Evolutionary conservation across 2,113 vertebrate species (phyloP), one percentile per base, ranked within the genome.

Genomic region (Odontophorus gujanensis): DNA sequence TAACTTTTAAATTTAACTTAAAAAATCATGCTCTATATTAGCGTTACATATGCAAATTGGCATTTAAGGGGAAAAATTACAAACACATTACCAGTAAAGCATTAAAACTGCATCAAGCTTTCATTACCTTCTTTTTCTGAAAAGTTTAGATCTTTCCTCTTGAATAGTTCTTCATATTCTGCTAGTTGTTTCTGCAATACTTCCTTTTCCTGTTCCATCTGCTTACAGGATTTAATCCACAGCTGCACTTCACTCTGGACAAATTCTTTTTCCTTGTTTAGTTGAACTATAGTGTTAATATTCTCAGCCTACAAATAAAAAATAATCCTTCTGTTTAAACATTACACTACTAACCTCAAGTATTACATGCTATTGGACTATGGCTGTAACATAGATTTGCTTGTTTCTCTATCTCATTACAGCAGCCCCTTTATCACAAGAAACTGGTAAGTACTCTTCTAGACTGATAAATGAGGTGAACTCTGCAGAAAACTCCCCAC

Each of bases 171-270:
- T 6, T 97, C 93, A 57, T 75, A n/a, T 65, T 95, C 96, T 65
- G 42, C 63, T 7, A 97, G 90, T 55, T 98, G 93, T 81, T 96
- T 97, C 69, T 98, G 81, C 80, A 99, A 65, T 10, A 58, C 30
- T 83, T 98, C 95, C 66, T 98, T 99, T 94, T 99, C 99, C 85
- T 97, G 95, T 95, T 99, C 98, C 96, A 99, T 95, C 87, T 98
- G 97, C 92, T 98, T 98, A 96, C 97, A 99, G 21, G 97, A 98
- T 90, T 98, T 98, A 96, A 99, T 98, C 98, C 98, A 98, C 26
- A 98, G 96, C 69, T 95, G 97, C 53, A 98, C 96, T 95, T 98
- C 97, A 92, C 96, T 98, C 66, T 96, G 91, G 48, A 97, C 97
- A 57, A 93, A 94, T 32, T 98, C 98, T 79, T 95, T 98, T 76